Conservation (phyloP, 1,140 invertebrate genomes). For the Brachionus paranguensis region DNA sequence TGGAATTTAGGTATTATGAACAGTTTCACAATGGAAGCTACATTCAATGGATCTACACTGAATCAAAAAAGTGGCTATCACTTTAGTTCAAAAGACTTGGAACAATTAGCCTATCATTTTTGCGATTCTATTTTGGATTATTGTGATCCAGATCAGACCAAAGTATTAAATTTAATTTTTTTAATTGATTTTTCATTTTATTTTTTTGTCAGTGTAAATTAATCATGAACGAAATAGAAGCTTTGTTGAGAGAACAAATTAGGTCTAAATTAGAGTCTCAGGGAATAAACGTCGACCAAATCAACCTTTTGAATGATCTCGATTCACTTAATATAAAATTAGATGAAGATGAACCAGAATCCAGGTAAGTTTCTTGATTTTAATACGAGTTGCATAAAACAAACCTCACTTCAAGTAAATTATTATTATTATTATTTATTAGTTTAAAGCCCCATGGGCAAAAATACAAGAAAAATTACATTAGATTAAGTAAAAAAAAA, state of each 20-base stretch:
- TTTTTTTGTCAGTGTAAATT: slow-evolving; percentile 18
- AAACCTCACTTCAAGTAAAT: no score
- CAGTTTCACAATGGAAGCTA: slow-evolving; percentile 88
- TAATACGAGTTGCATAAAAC: neutral
- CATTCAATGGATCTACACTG: slow-evolving; percentile 74
- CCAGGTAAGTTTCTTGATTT: neutral
- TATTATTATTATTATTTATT: no score
- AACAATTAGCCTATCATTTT: slow-evolving; percentile 75
- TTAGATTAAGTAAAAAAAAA: no score
- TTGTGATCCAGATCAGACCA: slow-evolving; percentile 76
- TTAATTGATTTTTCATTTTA: neutral
- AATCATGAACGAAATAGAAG: slow-evolving; percentile 28
- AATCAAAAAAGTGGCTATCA: slow-evolving; percentile 70
- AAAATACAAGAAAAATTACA: no score
- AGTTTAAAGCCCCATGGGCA: no score
- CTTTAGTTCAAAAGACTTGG: slow-evolving; percentile 73
- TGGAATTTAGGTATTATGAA: slow-evolving; percentile 88
- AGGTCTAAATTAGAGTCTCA: slow-evolving; percentile 38
- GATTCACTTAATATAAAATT: slow-evolving; percentile 27
- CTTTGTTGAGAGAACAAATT: slow-evolving; percentile 25
- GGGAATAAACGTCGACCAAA: slow-evolving; percentile 45
- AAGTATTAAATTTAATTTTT: slow-evolving; percentile 58
- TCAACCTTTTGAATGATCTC: slow-evolving; percentile 40
- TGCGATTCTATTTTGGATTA: slow-evolving; percentile 85
- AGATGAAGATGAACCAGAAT: slow-evolving; percentile 20